Base-by-base conservation (phyloP, 1,140 invertebrate species). In the Drosophila orosa region DNA sequence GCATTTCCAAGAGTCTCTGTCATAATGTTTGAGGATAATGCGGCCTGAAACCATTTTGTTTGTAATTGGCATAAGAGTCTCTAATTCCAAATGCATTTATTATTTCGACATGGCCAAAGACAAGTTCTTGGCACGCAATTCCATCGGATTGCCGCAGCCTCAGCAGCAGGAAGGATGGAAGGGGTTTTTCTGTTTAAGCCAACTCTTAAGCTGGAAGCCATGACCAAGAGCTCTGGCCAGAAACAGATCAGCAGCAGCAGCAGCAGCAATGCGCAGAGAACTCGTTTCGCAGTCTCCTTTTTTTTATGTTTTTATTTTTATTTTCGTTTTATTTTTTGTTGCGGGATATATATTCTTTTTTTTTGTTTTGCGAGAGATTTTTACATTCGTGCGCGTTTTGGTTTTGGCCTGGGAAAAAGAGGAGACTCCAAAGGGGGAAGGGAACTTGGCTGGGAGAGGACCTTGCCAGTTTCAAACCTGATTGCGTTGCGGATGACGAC, bases 11-110 rank as follows among this genome's bases (percentile, higher is more conserved):
- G 42, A 54, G 8, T 24, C 50, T 39, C 74, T 89, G 84, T 89
- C 84, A 89, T 89, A 89, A 89, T 76, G 73, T 87, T 89, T 80
- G 80, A 90, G 84, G 84, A 89, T 89, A 89, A 89, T 89, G 74
- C 85, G 66, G 84, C 80, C 77, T 89, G 85, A 89, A 89, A 89
- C 74, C 84, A 89, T 89, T 89, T 89, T 89, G 84, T 78, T 75
- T 89, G 84, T 89, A 89, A 89, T 89, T 89, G 85, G 80, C 80
- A 75, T 89, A 89, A 89, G 84, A 86, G 83, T 87, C 84, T 89
- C 85, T 89, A 89, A 89, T 89, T 74, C 80, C 77, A 73, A 89
- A 84, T 78, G 80, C 84, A 89, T 89, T 89, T 89, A 89, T 89
- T 89, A 87, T 86, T 86, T 87, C 83, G 84, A 83, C 80, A 87